A percentile compares a stretch with the other conserved stretches of the same genome.
These are phyloP conservation scores for Lithobates pipiens DNA, from an alignment of 2,797 vertebrate species.

Conservation along the genomic window DNA sequence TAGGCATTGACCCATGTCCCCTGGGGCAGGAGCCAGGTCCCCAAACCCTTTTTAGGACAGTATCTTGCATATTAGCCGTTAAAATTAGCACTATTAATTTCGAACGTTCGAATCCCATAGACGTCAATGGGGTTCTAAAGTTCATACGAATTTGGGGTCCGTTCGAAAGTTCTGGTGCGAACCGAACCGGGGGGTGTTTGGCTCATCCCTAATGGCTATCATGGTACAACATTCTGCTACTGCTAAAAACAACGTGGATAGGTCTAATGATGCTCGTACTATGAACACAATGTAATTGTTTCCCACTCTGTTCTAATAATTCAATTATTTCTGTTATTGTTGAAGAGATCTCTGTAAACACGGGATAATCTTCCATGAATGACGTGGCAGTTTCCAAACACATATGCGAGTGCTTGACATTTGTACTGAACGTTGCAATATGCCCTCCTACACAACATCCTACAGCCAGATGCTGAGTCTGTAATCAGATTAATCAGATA, in stretches of 20 bases:
- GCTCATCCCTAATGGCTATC: too few species aligned
- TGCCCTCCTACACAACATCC: slow-evolving; percentile 45
- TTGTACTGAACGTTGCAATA: slow-evolving; percentile 45
- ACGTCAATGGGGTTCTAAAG: too few species aligned
- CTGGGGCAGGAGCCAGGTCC: too few species aligned
- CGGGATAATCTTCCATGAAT: not conserved
- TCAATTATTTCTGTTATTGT: not conserved
- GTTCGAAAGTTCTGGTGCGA: too few species aligned
- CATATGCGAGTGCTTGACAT: slow-evolving; percentile 19
- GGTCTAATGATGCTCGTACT: not conserved
- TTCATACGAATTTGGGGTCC: too few species aligned
- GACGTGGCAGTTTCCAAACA: not conserved
- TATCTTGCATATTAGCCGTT: too few species aligned
- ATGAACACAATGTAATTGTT: not conserved
- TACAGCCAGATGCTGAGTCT: slow-evolving; percentile 37
- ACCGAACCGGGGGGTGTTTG: too few species aligned
- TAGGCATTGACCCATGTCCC: too few species aligned
- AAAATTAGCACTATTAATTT: too few species aligned
- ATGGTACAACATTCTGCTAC: too few species aligned
- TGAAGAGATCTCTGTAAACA: not conserved
- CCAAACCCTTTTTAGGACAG: too few species aligned
- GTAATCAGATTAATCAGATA: slow-evolving; percentile 15
- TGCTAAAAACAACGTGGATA: not conserved
- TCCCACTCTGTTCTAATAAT: not conserved
- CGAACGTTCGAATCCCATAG: too few species aligned